These are phyloP conservation scores for Andrena marginata DNA, from an alignment of 2,888 invertebrate genomes.

Conservation along the genomic window DNA sequence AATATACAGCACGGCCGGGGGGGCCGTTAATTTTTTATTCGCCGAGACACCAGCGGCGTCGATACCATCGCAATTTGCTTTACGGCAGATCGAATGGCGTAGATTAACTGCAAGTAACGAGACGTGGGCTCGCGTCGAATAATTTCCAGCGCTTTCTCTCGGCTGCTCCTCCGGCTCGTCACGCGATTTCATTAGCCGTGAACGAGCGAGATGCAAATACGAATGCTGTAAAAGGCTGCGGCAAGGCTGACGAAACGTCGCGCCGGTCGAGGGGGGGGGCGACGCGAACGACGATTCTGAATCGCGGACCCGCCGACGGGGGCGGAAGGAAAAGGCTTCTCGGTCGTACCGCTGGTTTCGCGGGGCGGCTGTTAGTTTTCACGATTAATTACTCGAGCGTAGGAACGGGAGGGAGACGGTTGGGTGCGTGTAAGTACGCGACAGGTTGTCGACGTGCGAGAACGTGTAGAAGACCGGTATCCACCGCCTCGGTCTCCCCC, in stretches of 20 bases:
- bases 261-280: background rate
- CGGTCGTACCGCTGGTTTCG: background rate
- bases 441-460: constrained; percentile 74
- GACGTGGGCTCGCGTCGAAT: background rate
- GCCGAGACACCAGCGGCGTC: background rate
- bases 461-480: constrained; percentile 53
- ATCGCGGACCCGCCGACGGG: constrained; percentile 4
- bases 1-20: background rate
- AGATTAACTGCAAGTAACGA: constrained; percentile 27
- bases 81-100: constrained; percentile 35
- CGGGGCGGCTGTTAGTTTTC: constrained; percentile 35
- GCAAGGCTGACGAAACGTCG: background rate
- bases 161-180: background rate
- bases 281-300: constrained; percentile 12
- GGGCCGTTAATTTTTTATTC: constrained; percentile 25
- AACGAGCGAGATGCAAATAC: constrained; percentile 8
- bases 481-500: background rate
- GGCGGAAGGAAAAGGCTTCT: constrained; percentile 22
- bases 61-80: constrained; percentile 37
- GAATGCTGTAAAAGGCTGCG: background rate
- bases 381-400: constrained; percentile 64
- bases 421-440: constrained; percentile 53
- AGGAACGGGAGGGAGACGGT: constrained; percentile 35
- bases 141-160: background rate
- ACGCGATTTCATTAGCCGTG: constrained; percentile 26